These are phyloP conservation scores for Diogma glabrata DNA, from an alignment of 2,888 invertebrate species.

Conservation along the genomic window DNA sequence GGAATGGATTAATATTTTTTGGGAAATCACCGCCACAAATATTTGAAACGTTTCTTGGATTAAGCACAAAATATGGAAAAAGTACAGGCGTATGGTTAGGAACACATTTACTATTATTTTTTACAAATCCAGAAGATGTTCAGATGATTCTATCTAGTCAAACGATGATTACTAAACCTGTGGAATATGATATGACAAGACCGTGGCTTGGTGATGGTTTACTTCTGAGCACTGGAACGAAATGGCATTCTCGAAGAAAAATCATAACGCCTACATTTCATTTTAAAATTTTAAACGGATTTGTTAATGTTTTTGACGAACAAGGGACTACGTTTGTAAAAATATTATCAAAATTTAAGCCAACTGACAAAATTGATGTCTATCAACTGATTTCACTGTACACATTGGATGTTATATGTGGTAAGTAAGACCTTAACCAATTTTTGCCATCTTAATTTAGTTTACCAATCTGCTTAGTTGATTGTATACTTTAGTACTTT, in stretches of 20 bases:
- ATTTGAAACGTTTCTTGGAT: constrained; percentile 28
- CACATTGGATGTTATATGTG: constrained; percentile 50
- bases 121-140: constrained; percentile 26
- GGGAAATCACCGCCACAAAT: constrained; percentile 31
- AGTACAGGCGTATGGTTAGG: constrained; percentile 24
- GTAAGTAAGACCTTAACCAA: too few relatives aligned
- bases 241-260: constrained; percentile 55
- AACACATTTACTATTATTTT: constrained; percentile 23
- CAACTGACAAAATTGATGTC: constrained; percentile 41
- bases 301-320: constrained; percentile 55
- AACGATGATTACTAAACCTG: constrained; percentile 41
- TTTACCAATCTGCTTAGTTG: too few relatives aligned
- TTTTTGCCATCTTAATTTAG: too few relatives aligned
- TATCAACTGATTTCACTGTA: constrained; percentile 48
- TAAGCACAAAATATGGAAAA: constrained; percentile 29
- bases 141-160: constrained; percentile 24
- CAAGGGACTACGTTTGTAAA: constrained; percentile 43
- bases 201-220: constrained; percentile 46
- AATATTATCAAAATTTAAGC: constrained; percentile 21
- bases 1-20: constrained; percentile 39
- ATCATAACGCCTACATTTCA: constrained; percentile 70
- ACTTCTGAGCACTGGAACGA: constrained; percentile 37
- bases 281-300: constrained; percentile 63
- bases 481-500: too few relatives aligned
- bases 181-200: constrained; percentile 37